Evolutionary conservation across 2,888 invertebrate species (phyloP).

Genomic region (Drosophila anceps): DNA sequence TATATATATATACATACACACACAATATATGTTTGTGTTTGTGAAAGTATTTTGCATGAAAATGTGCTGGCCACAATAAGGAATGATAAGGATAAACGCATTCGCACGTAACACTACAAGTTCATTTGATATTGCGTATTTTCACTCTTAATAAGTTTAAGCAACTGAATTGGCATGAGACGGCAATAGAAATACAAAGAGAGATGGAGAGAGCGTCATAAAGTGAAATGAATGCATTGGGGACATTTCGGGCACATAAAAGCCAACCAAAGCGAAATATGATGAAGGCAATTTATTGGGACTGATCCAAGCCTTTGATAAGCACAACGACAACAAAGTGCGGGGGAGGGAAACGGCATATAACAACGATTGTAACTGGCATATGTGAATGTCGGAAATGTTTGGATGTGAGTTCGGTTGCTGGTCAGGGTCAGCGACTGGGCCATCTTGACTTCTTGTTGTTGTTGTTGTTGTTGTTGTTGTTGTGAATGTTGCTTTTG

Average conservation of each 20-base stretch:
- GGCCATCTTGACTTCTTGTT: constrained; percentile 15
- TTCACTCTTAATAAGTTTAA: constrained; percentile 22
- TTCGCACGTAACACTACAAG: constrained; percentile 52
- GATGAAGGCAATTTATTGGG: constrained; percentile 76
- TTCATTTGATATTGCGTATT: constrained; percentile 45
- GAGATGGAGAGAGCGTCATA: background rate
- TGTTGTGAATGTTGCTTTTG: constrained; percentile 40
- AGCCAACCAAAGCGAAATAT: constrained; percentile 63
- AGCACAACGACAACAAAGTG: constrained; percentile 17
- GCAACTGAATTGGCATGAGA: constrained; percentile 16
- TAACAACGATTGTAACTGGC: constrained; percentile 5
- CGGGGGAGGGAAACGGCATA: background rate
- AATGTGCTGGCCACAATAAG: constrained; percentile 29
- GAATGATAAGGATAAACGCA: constrained; percentile 37
- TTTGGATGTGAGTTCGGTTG: constrained; percentile 14
- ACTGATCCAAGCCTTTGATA: constrained; percentile 67
- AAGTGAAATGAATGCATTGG: constrained; percentile 23
- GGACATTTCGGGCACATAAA: constrained; percentile 8
- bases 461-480: constrained; percentile 20
- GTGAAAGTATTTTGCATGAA: constrained; percentile 36
- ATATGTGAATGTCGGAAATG: constrained; percentile 32
- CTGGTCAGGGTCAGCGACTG: constrained; percentile 17
- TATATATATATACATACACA: too few relatives aligned
- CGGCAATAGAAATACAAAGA: background rate
- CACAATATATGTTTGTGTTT: background rate